Percentiles rank a stretch among this genome's conserved stretches.
These are phyloP conservation scores for Pandemis cinnamomeana DNA, from an alignment of 2,888 invertebrate genomes.

Conservation along the genomic window DNA sequence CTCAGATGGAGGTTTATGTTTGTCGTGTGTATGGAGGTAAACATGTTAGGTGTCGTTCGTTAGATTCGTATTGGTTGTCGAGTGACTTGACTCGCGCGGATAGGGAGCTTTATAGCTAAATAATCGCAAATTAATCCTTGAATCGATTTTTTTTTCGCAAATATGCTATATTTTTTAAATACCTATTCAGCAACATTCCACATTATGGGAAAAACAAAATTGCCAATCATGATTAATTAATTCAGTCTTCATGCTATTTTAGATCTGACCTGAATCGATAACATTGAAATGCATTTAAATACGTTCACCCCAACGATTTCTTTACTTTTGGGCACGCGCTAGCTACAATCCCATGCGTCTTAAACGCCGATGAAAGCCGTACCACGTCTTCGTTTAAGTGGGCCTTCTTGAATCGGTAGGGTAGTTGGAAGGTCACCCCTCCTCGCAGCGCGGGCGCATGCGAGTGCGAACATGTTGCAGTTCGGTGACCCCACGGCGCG, in stretches of 20 bases:
- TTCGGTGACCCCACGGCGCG: conserved; percentile 66
- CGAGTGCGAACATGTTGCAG: conserved; percentile 63
- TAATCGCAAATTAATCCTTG: no score
- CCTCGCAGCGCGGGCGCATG: conserved; percentile 54
- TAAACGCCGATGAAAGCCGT: conserved; percentile 43
- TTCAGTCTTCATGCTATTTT: background rate
- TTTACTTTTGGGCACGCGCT: conserved; percentile 48
- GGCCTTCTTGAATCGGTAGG: conserved; percentile 46
- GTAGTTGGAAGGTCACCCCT: conserved; percentile 50
- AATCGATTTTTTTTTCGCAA: no score
- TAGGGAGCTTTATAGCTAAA: no score
- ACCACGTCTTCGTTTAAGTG: conserved; percentile 45
- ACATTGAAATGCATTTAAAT: conserved; percentile 39
- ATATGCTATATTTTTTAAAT: no score
- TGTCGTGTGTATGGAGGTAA: no score
- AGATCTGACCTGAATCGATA: conserved; percentile 17
- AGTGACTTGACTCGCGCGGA: no score
- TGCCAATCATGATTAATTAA: no score
- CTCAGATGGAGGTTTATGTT: background rate
- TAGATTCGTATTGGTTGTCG: no score
- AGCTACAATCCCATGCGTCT: conserved; percentile 44
- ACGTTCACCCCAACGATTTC: conserved; percentile 40
- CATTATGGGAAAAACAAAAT: background rate
- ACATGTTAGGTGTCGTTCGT: no score
- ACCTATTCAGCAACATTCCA: background rate